Percentiles rank a stretch among this genome's conserved stretches.
Evolutionary conservation across 2,113 vertebrate genomes (phyloP).

Genomic region (Erythrocercus mccallii): DNA sequence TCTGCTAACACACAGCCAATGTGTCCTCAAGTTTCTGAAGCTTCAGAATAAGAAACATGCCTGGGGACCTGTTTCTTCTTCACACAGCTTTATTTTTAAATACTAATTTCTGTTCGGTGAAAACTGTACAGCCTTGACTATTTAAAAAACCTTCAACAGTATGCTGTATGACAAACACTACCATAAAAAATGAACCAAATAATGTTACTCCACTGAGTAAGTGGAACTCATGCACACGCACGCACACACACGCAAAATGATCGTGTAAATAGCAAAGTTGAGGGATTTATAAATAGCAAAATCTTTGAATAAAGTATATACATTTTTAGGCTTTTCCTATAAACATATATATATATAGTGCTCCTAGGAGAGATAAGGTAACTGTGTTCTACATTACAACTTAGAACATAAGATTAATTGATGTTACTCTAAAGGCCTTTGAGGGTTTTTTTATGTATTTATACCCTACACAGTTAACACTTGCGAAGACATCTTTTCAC

Average conservation of each 20-base stretch:
- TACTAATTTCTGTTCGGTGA: constrained; percentile 42
- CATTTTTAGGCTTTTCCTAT: constrained; percentile 73
- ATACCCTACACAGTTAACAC: constrained; percentile 44
- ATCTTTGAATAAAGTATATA: constrained; percentile 79
- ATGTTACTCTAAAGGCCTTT: constrained; percentile 64
- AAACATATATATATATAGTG: constrained; percentile 75
- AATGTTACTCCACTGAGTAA: constrained; percentile 16
- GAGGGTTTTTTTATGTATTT: constrained; percentile 10
- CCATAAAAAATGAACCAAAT: constrained; percentile 57
- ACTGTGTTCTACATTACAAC: constrained; percentile 61
- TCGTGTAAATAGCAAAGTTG: constrained; percentile 58
- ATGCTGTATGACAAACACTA: constrained; percentile 41
- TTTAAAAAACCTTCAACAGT: constrained; percentile 59
- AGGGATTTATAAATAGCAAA: constrained; percentile 80
- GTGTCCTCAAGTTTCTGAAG: constrained; percentile 17
- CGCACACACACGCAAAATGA: neutral
- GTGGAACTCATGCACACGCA: neutral
- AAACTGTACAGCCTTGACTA: constrained; percentile 51
- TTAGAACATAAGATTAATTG: constrained; percentile 63
- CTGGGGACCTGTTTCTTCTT: constrained; percentile 49
- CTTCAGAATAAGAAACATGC: constrained; percentile 40
- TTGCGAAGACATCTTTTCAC: constrained; percentile 48
- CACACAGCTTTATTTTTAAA: constrained; percentile 60
- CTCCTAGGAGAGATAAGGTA: constrained; percentile 67
- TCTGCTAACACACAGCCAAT: neutral